phyloP scores from a whole-genome alignment of 2,797 vertebrate species.

The Peromyscus melanophrys region DNA sequence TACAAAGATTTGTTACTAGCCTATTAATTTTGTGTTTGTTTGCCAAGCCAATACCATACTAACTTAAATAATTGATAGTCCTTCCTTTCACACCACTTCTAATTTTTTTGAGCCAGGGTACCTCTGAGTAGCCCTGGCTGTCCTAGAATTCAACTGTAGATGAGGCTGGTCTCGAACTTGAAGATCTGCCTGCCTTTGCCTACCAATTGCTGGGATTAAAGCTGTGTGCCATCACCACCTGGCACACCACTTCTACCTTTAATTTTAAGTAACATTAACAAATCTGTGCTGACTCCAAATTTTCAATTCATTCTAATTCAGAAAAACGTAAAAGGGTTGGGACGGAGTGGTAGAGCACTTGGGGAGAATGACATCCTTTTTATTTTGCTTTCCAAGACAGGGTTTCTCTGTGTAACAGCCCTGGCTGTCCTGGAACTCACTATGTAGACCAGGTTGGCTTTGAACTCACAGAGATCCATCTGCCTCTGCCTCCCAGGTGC shows the following conservation, averaged over 20 bases:
- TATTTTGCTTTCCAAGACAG: not conserved
- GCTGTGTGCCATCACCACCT: not conserved
- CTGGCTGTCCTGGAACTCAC: not conserved
- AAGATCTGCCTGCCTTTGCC: not conserved
- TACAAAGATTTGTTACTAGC: not conserved
- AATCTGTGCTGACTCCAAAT: not conserved
- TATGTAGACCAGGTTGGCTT: not conserved
- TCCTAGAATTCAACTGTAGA: not conserved
- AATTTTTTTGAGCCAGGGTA: not conserved
- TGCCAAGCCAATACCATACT: not conserved
- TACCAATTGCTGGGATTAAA: not conserved
- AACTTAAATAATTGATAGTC: not conserved
- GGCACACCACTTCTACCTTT: not conserved
- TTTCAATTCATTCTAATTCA: not conserved
- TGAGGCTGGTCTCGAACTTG: not conserved
- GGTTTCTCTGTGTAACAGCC: not conserved
- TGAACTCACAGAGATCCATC: not conserved
- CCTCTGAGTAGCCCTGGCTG: not conserved
- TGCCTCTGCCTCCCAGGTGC: not conserved
- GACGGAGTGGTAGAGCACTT: not conserved
- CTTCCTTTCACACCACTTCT: not conserved
- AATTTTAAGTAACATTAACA: not conserved
- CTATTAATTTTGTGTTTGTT: not conserved
- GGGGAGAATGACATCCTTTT: not conserved
- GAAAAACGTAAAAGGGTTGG: not conserved